These are phyloP conservation scores for Micromys minutus DNA, from an alignment of 2,113 vertebrate genomes.

Conservation along the genomic window DNA sequence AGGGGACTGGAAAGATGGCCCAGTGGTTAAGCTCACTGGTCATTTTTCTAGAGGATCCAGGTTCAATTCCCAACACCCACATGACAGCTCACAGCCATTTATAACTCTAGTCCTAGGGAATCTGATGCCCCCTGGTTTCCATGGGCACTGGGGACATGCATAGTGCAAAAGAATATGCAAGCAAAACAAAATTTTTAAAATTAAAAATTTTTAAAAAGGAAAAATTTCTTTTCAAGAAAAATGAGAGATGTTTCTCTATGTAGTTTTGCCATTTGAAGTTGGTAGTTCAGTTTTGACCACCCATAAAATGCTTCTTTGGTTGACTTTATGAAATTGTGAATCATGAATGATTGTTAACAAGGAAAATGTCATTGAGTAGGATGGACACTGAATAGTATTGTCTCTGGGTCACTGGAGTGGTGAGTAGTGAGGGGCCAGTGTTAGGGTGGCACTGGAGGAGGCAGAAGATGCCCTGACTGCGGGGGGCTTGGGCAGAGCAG, in stretches of 20 bases:
- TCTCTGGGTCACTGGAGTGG: neutral
- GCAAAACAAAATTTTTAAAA: neutral
- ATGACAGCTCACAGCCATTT: neutral
- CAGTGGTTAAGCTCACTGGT: neutral
- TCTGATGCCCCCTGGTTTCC: neutral
- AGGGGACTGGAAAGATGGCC: neutral
- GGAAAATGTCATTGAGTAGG: conserved; percentile 28
- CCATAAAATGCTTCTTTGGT: neutral
- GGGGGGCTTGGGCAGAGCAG: neutral
- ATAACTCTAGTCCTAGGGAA: neutral
- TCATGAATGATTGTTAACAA: conserved; percentile 46
- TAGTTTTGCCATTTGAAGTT: conserved; percentile 4
- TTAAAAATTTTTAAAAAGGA: neutral
- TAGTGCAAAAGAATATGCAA: too few relatives aligned
- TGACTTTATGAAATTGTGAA: conserved; percentile 48
- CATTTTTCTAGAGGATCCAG: neutral
- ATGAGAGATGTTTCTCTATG: conserved; percentile 5
- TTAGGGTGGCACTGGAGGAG: neutral
- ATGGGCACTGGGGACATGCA: neutral
- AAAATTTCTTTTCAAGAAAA: conserved; percentile 50
- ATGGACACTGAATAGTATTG: neutral
- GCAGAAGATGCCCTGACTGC: neutral
- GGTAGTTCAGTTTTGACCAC: neutral
- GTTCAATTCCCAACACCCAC: neutral
- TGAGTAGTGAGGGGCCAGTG: neutral